Base-by-base conservation (phyloP, 2,888 invertebrate species). In the Caenorhabditis panamensis region DNA sequence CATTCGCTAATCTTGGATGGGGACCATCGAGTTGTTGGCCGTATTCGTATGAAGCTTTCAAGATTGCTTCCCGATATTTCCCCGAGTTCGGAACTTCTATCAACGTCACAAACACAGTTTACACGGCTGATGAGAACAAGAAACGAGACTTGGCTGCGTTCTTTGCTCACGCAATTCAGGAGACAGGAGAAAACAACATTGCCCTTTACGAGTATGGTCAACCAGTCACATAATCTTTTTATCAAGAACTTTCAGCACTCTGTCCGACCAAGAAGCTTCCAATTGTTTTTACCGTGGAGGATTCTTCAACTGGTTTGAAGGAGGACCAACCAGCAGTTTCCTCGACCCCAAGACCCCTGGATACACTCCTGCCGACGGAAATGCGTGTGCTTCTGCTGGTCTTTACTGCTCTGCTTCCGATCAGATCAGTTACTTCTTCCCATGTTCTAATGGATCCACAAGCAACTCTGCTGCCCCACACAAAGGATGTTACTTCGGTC, bases 291-390 rank as follows among this genome's bases (percentile, higher is more conserved):
- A 88, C 61, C 85, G 88, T 0, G 89, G 89, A 36, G 89, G 89
- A 1, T 88, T 89, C 82, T 89, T 85, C 84, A 88, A 89, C 63
- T 89, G 89, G 89, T 88, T 88, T 53, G 88, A 88, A 68, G 88
- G 88, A 20, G 88, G 88, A 18, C 88, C 88, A 44, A 83, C 81
- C 0, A 83, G 83, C 22, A 71, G 77, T 11, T 88, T 88, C 68
- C 54, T 88, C 22, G 82, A 83, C 53, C 82, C 73, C 8, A 79
- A 77, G 41, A 77, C 64, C 56, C 87, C 87, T 16, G 88, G 87
- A 51, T 86, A 84, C 66, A 66, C 80, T 24, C 88, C 89, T 13
- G 54, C 53, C 0, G 88, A 89, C 49, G 89, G 89, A 36, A 68
- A 71, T 9, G 36, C 68, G 9, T 89, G 89, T 69, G 80, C 71